Percentiles rank a stretch among this genome's conserved stretches.
These are phyloP conservation scores for Diplogasteroides magnus DNA, from an alignment of 1,140 invertebrate species.

Conservation along the genomic window DNA sequence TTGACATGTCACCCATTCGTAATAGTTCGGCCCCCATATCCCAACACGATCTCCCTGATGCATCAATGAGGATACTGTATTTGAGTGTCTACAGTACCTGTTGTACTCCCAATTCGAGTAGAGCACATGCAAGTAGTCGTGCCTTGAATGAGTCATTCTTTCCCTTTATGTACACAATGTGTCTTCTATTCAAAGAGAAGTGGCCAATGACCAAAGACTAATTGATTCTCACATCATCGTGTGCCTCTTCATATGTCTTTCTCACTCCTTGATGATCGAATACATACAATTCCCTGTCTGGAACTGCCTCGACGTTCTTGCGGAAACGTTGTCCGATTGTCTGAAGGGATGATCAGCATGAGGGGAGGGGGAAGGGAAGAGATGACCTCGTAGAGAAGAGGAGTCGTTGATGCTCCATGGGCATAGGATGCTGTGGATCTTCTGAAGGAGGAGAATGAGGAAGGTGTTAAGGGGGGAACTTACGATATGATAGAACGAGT, in stretches of 20 bases:
- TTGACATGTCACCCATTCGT: constrained; percentile 74
- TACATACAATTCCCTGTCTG: constrained; percentile 47
- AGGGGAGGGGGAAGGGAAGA: neutral
- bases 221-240: too few species aligned
- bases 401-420: constrained; percentile 23
- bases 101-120: constrained; percentile 70
- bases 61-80: constrained; percentile 71
- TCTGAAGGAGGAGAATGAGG: too few species aligned
- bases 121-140: constrained; percentile 74
- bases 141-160: constrained; percentile 58
- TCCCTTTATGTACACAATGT: neutral
- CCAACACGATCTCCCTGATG: constrained; percentile 72
- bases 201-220: constrained; percentile 12
- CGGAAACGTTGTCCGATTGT: constrained; percentile 49
- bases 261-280: constrained; percentile 46
- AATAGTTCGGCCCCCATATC: constrained; percentile 78
- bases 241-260: constrained; percentile 46
- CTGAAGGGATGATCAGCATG: constrained; percentile 9
- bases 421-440: constrained; percentile 19
- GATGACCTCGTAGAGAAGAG: constrained; percentile 7
- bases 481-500: too few species aligned
- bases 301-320: constrained; percentile 39
- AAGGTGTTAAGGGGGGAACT: too few species aligned
- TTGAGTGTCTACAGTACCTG: constrained; percentile 58
- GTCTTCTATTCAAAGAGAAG: constrained; percentile 10